Base-by-base conservation (phyloP, 2,113 vertebrate genomes). In the Pelmatolapia mariae region DNA sequence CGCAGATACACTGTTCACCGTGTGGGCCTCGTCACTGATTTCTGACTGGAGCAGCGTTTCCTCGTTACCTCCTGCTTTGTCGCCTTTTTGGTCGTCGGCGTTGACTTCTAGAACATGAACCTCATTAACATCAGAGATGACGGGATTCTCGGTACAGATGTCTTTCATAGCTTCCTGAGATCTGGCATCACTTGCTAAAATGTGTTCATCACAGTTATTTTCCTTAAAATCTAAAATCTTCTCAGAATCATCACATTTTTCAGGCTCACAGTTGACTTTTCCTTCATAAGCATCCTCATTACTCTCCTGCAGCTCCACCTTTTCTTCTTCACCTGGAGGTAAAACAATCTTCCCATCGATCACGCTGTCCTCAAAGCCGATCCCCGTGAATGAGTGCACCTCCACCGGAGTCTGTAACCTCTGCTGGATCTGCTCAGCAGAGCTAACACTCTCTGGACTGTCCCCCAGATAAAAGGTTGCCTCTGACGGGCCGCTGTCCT, bases 321-420 rank as follows among this genome's bases (percentile, higher is more conserved):
- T 16, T 80, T 82, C 88, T 22, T 87, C 78, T 11, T 13, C 24
- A 4, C 53, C 78, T 36, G 5, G 38, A 1, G 38, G 40, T n/a
- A 5, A 2, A 9, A 31, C 6, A 6, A 22, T 36, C 0, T 87
- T 84, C 29, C 53, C 71, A 22, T 79, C 83, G 6, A 52, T 53
- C 54, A 50, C n/a, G 0, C 29, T 2, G 9, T 79, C 82, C 15
- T 91, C 84, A 22, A 80, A 71, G 52, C 45, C 89, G 1, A 36
- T 2, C 24, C 29, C 89, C 26, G 63, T 81, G 43, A 89, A 84
- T 1, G 84, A 91, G 85, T 95, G 92, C 43, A 95, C 93, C 66
- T 94, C 93, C 71, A 94, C 94, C 0, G 93, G 81, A 0, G 95
- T 93, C 84, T 90, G 90, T 3, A 92, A 90, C 22, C 15, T 80